Percentiles rank a stretch among this genome's conserved stretches.
phyloP scores from a whole-genome alignment of 2,797 vertebrate genomes.

The Catharus ustulatus region DNA sequence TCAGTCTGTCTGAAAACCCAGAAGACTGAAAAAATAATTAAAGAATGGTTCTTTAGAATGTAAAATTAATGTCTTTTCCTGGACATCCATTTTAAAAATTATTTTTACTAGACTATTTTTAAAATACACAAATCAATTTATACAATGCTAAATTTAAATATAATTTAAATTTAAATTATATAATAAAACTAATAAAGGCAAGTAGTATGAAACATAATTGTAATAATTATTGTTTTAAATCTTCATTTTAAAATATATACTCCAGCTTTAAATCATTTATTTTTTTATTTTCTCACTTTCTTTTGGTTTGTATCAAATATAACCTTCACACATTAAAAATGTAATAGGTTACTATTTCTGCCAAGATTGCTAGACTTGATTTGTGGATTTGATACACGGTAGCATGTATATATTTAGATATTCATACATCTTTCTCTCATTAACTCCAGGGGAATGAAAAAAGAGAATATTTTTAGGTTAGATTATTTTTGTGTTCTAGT shows the following conservation, averaged over 20 bases:
- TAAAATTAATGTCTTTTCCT: neutral
- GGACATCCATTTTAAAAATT: rapidly evolving
- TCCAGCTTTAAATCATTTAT: neutral
- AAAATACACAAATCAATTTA: neutral
- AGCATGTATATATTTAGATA: neutral
- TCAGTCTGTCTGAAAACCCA: neutral
- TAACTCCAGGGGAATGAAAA: neutral
- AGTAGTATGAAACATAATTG: neutral
- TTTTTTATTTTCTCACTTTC: neutral
- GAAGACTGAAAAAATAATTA: neutral
- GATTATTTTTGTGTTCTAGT: neutral
- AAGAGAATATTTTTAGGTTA: neutral
- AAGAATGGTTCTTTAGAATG: neutral
- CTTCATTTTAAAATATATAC: neutral
- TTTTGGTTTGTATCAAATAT: neutral
- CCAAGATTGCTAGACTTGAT: neutral
- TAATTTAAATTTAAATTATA: neutral
- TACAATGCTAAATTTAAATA: neutral
- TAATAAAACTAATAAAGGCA: neutral
- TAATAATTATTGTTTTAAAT: neutral
- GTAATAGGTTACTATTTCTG: neutral
- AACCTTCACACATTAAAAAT: neutral
- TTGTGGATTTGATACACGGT: neutral
- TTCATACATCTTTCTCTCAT: neutral
- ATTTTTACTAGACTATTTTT: neutral